These are phyloP conservation scores for Coregonus sp. DNA, from an alignment of 2,797 vertebrate genomes.

Conservation along the genomic window DNA sequence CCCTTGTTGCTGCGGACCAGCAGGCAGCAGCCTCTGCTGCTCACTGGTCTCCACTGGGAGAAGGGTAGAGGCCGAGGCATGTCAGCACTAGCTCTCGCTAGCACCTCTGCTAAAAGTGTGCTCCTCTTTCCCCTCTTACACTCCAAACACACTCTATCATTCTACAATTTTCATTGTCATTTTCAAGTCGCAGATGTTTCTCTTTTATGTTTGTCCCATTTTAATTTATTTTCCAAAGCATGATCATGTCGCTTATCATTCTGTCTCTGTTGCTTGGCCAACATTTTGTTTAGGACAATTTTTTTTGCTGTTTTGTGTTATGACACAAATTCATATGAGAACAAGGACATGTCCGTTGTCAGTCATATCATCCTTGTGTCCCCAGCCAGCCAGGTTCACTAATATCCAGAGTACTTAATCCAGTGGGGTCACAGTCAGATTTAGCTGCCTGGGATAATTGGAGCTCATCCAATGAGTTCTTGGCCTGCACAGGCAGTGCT, in stretches of 20 bases:
- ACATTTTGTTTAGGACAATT: neutral
- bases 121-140: neutral
- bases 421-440: constrained; percentile 27
- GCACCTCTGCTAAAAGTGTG: constrained; percentile 1
- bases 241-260: too few relatives aligned
- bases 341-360: neutral
- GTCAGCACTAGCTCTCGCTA: constrained; percentile 27
- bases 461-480: constrained; percentile 55
- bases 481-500: neutral
- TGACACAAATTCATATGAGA: neutral
- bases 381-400: neutral
- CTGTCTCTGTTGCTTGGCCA: too few relatives aligned
- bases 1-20: constrained; percentile 26
- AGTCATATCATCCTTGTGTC: too few relatives aligned
- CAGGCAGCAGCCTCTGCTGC: neutral
- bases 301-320: neutral
- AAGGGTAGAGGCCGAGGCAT: neutral
- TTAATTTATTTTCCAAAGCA: too few relatives aligned
- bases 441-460: constrained; percentile 60
- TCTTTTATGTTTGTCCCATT: too few relatives aligned
- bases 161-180: too few relatives aligned
- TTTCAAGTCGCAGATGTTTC: too few relatives aligned
- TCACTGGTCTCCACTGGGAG: constrained; percentile 8
- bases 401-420: neutral
- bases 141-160: neutral